Conservation (phyloP, 1,140 invertebrate genomes). For the Drosophila azteca region DNA sequence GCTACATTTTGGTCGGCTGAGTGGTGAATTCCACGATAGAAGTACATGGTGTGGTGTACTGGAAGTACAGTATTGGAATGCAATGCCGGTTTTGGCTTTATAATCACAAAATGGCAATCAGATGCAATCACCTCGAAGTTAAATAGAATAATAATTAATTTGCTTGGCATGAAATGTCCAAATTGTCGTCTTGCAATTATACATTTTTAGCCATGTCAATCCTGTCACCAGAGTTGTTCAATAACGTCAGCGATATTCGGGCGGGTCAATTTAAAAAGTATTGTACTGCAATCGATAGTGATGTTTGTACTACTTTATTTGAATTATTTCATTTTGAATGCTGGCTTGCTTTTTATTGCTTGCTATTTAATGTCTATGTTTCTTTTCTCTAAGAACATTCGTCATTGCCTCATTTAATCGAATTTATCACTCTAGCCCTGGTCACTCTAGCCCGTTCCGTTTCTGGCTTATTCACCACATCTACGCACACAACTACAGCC, state of each 20-base stretch:
- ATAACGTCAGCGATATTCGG: no score
- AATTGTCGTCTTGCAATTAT: no score
- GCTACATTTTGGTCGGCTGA: no score
- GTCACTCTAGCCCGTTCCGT: slow-evolving; percentile 6
- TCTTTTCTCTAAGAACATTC: not conserved
- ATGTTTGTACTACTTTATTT: no score
- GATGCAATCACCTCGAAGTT: no score
- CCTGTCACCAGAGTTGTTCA: not conserved
- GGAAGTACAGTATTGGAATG: slow-evolving; percentile 31
- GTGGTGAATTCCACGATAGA: no score
- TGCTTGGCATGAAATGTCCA: no score
- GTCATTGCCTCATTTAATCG: not conserved
- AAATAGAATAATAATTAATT: no score
- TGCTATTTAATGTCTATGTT: no score
- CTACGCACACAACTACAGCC: slow-evolving; percentile 38
- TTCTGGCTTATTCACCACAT: slow-evolving; percentile 36
- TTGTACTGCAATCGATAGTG: not conserved
- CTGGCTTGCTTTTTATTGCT: no score
- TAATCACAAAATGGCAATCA: not conserved
- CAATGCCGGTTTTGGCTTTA: slow-evolving; percentile 18
- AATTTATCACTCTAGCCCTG: slow-evolving; percentile 19
- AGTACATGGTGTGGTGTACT: slow-evolving; percentile 38
- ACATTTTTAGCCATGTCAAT: not conserved
- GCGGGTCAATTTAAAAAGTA: not conserved
- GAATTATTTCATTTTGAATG: no score